phyloP scores from a whole-genome alignment of 2,113 vertebrate species.

The Rhea americana region DNA sequence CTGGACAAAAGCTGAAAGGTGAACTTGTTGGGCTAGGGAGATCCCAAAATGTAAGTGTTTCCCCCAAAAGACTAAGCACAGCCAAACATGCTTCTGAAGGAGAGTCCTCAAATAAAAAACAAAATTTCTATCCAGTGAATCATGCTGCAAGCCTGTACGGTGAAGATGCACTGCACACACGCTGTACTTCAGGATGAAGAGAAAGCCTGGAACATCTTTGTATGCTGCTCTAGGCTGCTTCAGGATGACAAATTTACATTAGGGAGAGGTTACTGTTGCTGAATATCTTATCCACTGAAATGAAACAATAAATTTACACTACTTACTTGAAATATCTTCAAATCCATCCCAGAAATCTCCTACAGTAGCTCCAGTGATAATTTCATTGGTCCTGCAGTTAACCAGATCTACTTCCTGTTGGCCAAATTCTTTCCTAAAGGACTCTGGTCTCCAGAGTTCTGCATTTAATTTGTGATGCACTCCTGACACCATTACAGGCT shows the following conservation, averaged over 20 bases:
- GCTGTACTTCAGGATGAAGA: neutral
- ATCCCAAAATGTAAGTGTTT: neutral
- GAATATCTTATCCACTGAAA: neutral
- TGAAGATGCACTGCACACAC: neutral
- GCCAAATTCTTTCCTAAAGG: slow-evolving; percentile 82
- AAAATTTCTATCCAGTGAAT: neutral
- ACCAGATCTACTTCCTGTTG: slow-evolving; percentile 82
- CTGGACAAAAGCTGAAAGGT: neutral
- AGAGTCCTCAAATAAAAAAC: neutral
- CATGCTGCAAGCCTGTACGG: fast-evolving
- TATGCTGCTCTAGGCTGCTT: neutral
- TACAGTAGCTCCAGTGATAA: slow-evolving; percentile 82
- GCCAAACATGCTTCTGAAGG: neutral
- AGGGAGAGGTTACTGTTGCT: neutral
- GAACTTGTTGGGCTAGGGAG: neutral
- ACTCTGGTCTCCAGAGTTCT: slow-evolving; percentile 82
- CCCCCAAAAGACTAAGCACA: neutral
- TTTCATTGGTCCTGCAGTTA: slow-evolving; percentile 82
- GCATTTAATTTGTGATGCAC: slow-evolving; percentile 80
- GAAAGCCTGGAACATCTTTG: neutral
- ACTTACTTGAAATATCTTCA: slow-evolving; percentile 82
- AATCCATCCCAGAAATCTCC: slow-evolving; percentile 86
- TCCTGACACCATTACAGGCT: slow-evolving; percentile 86
- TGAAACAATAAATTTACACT: neutral
- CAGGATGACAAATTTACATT: neutral